Evolutionary conservation across 2,797 vertebrate genomes (phyloP).

Genomic region (Tangara arthus): DNA sequence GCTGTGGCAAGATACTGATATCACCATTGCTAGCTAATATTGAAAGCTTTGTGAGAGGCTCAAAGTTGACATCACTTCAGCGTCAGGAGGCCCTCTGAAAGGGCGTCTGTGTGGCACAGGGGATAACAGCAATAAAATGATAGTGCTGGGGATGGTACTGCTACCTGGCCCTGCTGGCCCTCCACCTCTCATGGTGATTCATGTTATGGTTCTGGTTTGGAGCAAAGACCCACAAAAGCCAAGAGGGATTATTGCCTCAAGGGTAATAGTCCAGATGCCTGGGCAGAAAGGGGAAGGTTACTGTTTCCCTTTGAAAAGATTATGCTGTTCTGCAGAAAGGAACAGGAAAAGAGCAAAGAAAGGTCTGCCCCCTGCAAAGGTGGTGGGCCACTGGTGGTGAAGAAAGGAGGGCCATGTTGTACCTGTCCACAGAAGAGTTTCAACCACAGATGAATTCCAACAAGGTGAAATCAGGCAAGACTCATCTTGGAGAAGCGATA

Average conservation of each 20-base stretch:
- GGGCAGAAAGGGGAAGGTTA: not conserved
- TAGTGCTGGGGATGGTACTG: not conserved
- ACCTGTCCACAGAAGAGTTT: not conserved
- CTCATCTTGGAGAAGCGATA: fast-evolving
- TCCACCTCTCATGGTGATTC: not conserved
- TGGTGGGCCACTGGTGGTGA: not conserved
- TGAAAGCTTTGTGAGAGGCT: not conserved
- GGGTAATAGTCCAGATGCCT: not conserved
- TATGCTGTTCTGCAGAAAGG: not conserved
- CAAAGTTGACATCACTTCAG: not conserved
- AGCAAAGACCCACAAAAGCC: not conserved
- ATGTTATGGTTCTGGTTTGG: not conserved
- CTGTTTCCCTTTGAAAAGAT: not conserved
- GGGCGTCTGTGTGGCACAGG: not conserved
- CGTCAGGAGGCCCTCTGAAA: not conserved
- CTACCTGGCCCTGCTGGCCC: not conserved
- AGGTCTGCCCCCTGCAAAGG: not conserved
- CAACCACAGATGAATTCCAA: not conserved
- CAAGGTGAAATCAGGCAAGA: not conserved
- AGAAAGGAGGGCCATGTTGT: not conserved
- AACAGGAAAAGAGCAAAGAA: not conserved
- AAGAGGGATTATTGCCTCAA: not conserved
- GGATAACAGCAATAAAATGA: fast-evolving
- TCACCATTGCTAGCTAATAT: not conserved
- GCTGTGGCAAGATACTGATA: not conserved